Conservation (phyloP, 2,888 invertebrate genomes). For the Dynastes maya region DNA sequence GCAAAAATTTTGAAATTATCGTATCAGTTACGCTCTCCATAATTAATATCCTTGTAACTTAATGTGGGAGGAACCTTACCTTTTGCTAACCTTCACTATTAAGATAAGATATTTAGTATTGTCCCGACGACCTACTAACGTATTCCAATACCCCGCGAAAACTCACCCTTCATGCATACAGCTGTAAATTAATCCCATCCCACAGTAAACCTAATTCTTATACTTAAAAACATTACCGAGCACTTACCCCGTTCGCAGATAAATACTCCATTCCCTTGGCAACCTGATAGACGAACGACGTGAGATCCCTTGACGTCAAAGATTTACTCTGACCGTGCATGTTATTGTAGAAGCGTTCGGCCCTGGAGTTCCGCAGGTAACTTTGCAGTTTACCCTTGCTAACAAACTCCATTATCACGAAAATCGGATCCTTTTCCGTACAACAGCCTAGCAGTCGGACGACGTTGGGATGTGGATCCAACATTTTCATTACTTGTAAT, state of each 20-base stretch:
- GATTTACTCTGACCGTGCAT: conserved; percentile 84
- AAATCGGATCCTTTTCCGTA: conserved; percentile 91
- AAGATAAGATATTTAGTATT: no score
- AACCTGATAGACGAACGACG: conserved; percentile 93
- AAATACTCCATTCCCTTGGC: conserved; percentile 92
- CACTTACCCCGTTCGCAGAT: conserved; percentile 84
- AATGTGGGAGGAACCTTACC: no score
- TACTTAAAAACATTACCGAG: no score
- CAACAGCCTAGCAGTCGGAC: conserved; percentile 91
- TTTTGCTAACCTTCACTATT: no score
- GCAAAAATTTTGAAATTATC: no score
- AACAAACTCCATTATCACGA: conserved; percentile 94
- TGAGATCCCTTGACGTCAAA: conserved; percentile 89
- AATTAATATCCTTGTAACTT: no score
- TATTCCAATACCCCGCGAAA: no score
- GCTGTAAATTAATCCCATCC: no score
- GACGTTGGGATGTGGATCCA: conserved; percentile 93
- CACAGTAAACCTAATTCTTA: no score
- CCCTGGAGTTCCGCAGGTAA: conserved; percentile 88
- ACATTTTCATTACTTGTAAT: conserved; percentile 91
- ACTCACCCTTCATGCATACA: no score
- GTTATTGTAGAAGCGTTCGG: conserved; percentile 87
- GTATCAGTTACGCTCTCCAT: no score
- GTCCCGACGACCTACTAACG: no score
- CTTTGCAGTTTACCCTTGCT: conserved; percentile 91